Conservation (phyloP, 1,140 invertebrate genomes). For the Pseudomyrmex dendroicus region DNA sequence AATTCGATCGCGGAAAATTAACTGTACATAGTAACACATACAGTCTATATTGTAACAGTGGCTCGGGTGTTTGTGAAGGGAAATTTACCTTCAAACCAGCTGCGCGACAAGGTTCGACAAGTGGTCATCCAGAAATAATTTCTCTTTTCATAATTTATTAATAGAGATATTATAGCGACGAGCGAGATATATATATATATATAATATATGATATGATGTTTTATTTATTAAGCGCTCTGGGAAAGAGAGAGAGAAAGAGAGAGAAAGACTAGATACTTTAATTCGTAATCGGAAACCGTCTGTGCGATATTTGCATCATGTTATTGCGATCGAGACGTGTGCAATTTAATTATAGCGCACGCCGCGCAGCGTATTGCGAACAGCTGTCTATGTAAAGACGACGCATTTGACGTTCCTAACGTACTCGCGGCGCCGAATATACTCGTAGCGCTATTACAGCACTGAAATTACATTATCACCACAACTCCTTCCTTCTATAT, state of each 20-base stretch:
- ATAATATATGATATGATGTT: too few species aligned
- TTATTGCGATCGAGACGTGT: slow-evolving; percentile 38
- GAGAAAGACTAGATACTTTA: slow-evolving; percentile 24
- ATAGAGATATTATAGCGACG: not conserved
- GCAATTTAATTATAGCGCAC: slow-evolving; percentile 41
- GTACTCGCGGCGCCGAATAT: slow-evolving; percentile 33
- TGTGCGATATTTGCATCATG: slow-evolving; percentile 37
- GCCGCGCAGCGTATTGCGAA: slow-evolving; percentile 5
- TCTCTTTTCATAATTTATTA: not conserved
- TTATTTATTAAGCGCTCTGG: too few species aligned
- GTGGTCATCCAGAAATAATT: not conserved
- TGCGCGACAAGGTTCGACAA: not conserved
- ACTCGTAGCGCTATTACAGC: slow-evolving; percentile 42
- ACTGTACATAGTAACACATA: not conserved
- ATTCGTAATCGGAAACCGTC: slow-evolving; percentile 25
- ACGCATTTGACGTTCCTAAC: slow-evolving; percentile 53
- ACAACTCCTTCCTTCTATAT: slow-evolving; percentile 36
- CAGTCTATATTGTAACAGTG: not conserved
- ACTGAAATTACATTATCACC: slow-evolving; percentile 56
- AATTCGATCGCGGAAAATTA: slow-evolving; percentile 18
- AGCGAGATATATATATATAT: too few species aligned
- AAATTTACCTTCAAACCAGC: not conserved
- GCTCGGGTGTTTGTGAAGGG: not conserved
- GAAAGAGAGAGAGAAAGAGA: too few species aligned
- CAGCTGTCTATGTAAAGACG: slow-evolving; percentile 47